These are phyloP conservation scores for Ephialtes manifestator DNA, from an alignment of 2,888 invertebrate species.

Conservation along the genomic window DNA sequence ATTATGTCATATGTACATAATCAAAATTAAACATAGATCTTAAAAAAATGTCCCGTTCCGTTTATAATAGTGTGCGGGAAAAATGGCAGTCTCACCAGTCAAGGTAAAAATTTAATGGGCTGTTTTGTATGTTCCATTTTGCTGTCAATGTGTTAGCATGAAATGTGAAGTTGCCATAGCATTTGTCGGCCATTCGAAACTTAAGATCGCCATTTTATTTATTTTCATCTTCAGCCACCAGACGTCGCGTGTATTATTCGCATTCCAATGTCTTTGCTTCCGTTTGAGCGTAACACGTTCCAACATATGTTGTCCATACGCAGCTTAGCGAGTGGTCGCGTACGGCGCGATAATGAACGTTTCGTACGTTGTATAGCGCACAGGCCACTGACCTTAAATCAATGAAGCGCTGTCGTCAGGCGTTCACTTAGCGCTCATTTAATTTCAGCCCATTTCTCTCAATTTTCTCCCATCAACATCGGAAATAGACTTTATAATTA, in stretches of 20 bases:
- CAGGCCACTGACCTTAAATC: slow-evolving; percentile 22
- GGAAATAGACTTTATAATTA: background rate
- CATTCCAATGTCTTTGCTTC: background rate
- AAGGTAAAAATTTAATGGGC: background rate
- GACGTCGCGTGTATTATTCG: slow-evolving; percentile 9
- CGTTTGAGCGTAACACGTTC: background rate
- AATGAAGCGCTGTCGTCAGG: slow-evolving; percentile 3
- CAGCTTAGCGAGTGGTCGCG: background rate
- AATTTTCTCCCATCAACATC: background rate
- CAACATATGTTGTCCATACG: slow-evolving; percentile 16
- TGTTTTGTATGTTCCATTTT: background rate
- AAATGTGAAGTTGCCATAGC: background rate
- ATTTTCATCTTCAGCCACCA: slow-evolving; percentile 3
- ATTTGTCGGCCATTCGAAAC: background rate
- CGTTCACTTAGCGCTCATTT: background rate
- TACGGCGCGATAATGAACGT: slow-evolving; percentile 10
- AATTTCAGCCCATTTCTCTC: background rate
- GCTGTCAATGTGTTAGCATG: background rate
- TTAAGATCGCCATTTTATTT: background rate
- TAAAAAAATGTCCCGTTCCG: background rate
- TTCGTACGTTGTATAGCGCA: background rate
- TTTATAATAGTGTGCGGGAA: background rate
- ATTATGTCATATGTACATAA: background rate
- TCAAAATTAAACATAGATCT: background rate
- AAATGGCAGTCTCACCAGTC: background rate